These are phyloP conservation scores for Sinelater perroti DNA, from an alignment of 2,888 invertebrate genomes.

Conservation along the genomic window DNA sequence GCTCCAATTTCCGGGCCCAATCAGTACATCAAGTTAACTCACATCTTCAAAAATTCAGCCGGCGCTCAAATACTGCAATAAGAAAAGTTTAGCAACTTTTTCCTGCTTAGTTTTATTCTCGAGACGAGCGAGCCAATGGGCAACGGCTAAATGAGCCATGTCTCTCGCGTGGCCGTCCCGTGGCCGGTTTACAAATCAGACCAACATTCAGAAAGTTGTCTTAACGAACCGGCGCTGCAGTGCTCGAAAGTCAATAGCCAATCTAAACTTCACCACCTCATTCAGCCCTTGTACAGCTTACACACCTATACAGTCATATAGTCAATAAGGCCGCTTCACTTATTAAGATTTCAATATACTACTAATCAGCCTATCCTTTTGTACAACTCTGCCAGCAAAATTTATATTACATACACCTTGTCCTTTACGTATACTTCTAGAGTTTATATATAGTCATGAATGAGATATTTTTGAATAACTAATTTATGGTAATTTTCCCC, in stretches of 20 bases:
- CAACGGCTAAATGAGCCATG: constrained; percentile 51
- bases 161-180: constrained; percentile 50
- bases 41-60: constrained; percentile 49
- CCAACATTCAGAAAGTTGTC: constrained; percentile 56
- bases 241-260: constrained; percentile 54
- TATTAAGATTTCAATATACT: too few relatives aligned
- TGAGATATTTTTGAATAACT: too few relatives aligned
- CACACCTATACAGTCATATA: too few relatives aligned
- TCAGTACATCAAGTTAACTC: constrained; percentile 48
- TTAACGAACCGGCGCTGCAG: constrained; percentile 52
- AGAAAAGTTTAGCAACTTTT: constrained; percentile 50
- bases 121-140: constrained; percentile 44
- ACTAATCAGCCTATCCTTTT: too few relatives aligned
- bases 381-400: too few relatives aligned
- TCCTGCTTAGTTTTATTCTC: constrained; percentile 50
- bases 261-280: constrained; percentile 43
- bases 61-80: constrained; percentile 50
- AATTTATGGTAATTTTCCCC: too few relatives aligned
- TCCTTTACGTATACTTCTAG: too few relatives aligned
- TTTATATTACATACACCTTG: too few relatives aligned
- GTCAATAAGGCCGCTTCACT: too few relatives aligned
- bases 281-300: constrained; percentile 17
- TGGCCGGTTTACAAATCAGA: constrained; percentile 57
- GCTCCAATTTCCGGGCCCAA: constrained; percentile 50
- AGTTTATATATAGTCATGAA: too few relatives aligned